A percentile compares a stretch with the other conserved stretches of the same genome.
phyloP scores from a whole-genome alignment of 2,113 vertebrate species.

The Speoplatyrhinus poulsoni region DNA sequence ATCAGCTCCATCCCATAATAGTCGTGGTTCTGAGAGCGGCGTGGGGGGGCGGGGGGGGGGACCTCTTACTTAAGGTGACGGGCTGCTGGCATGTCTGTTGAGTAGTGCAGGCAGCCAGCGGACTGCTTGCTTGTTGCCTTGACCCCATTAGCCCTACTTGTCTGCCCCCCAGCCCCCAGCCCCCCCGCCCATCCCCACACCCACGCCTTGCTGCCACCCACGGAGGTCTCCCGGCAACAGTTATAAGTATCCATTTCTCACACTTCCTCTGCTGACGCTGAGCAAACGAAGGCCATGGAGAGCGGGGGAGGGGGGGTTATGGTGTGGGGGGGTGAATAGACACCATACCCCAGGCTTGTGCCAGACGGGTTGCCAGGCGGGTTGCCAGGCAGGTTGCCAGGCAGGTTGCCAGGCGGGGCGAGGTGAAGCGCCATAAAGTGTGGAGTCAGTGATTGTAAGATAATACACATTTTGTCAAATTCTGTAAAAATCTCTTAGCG shows the following conservation, averaged over 20 bases:
- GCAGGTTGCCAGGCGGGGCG: constrained; percentile 10
- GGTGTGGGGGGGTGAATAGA: constrained; percentile 32
- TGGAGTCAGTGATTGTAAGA: too few species aligned
- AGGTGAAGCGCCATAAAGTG: constrained; percentile 34
- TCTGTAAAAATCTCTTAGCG: too few species aligned
- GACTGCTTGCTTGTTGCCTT: neutral
- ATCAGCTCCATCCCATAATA: too few species aligned
- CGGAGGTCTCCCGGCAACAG: constrained; percentile 58
- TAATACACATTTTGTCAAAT: too few species aligned
- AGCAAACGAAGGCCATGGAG: constrained; percentile 9
- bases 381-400: constrained; percentile 9
- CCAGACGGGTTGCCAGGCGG: constrained; percentile 15
- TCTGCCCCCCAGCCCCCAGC: constrained; percentile 27
- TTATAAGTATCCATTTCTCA: constrained; percentile 63
- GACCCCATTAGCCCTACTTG: neutral
- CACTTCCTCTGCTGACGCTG: constrained; percentile 35
- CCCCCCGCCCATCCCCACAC: constrained; percentile 15
- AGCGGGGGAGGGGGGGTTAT: constrained; percentile 31
- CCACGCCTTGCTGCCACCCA: constrained; percentile 40
- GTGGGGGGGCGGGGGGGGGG: too few species aligned
- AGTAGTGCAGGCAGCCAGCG: neutral
- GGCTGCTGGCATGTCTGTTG: neutral
- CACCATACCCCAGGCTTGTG: constrained; percentile 22
- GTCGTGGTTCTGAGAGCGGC: too few species aligned
- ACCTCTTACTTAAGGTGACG: neutral